Evolutionary conservation across 2,113 vertebrate genomes (phyloP).

Genomic region (Sylvilagus bachmani): DNA sequence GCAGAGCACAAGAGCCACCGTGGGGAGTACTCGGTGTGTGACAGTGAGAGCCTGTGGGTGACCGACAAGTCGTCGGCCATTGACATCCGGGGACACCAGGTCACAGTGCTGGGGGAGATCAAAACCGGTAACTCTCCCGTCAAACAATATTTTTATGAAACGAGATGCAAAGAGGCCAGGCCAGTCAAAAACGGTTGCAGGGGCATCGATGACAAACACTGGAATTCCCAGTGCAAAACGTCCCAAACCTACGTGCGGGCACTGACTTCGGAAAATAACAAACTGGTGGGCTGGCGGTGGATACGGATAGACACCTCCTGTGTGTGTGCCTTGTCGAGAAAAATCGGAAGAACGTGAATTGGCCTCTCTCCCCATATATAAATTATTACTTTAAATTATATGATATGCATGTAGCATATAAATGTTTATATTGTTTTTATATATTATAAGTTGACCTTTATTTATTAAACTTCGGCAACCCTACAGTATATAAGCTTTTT

Average conservation of each 20-base stretch:
- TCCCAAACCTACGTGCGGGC: conserved; percentile 97
- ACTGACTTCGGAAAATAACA: conserved; percentile 93
- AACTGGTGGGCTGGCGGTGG: conserved; percentile 95
- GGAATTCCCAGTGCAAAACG: conserved; percentile 99
- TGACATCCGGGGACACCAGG: conserved; percentile 93
- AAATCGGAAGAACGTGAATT: conserved; percentile 94
- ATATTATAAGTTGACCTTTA: conserved; percentile 97
- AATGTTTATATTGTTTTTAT: conserved; percentile 97
- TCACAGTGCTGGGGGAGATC: conserved; percentile 94
- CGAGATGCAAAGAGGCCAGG: conserved; percentile 92
- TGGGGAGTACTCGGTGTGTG: conserved; percentile 97
- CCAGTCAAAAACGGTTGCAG: conserved; percentile 94
- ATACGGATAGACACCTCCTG: conserved; percentile 99
- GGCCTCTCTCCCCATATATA: conserved; percentile 91
- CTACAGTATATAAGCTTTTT: conserved; percentile 90
- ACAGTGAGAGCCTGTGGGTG: conserved; percentile 97
- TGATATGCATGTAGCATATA: conserved; percentile 99
- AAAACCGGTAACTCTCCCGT: conserved; percentile 92
- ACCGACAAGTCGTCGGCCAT: conserved; percentile 95
- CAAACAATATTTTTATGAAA: conserved; percentile 99
- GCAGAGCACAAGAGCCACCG: conserved; percentile 95
- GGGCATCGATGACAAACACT: conserved; percentile 98
- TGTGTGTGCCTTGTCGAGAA: conserved; percentile 96
- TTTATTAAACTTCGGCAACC: conserved; percentile 97
- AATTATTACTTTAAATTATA: conserved; percentile 99